Percentiles rank a stretch among this genome's conserved stretches.
phyloP scores from a whole-genome alignment of 2,797 vertebrate genomes.

The Eutrigla gurnardus region DNA sequence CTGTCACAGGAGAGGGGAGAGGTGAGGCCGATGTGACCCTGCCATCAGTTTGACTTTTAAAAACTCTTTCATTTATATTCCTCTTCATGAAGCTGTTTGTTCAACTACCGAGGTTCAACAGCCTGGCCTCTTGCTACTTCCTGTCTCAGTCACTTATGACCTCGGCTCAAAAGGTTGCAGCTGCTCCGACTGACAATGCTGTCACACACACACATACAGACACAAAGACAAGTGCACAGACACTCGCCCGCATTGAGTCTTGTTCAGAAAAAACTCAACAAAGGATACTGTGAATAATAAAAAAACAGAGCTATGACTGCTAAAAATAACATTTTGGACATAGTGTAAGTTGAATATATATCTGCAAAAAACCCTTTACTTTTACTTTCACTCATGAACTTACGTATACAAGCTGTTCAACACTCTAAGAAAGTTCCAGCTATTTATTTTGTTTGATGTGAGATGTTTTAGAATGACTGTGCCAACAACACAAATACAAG shows the following conservation, averaged over 20 bases:
- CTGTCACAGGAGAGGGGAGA: conserved; percentile 6
- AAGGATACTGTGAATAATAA: too few species aligned
- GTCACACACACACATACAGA: not conserved
- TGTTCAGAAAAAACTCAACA: too few species aligned
- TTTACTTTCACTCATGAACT: not conserved
- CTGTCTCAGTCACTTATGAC: conserved; percentile 29
- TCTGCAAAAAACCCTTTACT: not conserved
- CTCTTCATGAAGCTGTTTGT: conserved; percentile 13
- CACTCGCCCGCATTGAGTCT: not conserved
- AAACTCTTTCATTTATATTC: conserved; percentile 17
- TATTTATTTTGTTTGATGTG: too few species aligned
- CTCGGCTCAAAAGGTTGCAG: conserved; percentile 12
- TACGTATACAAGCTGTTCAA: not conserved
- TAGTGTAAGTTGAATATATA: not conserved
- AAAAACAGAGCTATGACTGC: not conserved
- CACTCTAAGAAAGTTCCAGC: too few species aligned
- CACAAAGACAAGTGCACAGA: not conserved
- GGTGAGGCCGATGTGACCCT: conserved; percentile 12
- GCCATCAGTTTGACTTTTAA: conserved; percentile 26
- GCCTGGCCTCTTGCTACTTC: conserved; percentile 21
- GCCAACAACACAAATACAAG: too few species aligned
- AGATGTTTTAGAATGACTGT: too few species aligned
- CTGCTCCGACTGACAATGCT: conserved; percentile 12
- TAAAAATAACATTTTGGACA: not conserved
- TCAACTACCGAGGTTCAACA: conserved; percentile 29